Evolutionary conservation across 2,797 vertebrate species (phyloP).

Genomic region (Tinamus major): DNA sequence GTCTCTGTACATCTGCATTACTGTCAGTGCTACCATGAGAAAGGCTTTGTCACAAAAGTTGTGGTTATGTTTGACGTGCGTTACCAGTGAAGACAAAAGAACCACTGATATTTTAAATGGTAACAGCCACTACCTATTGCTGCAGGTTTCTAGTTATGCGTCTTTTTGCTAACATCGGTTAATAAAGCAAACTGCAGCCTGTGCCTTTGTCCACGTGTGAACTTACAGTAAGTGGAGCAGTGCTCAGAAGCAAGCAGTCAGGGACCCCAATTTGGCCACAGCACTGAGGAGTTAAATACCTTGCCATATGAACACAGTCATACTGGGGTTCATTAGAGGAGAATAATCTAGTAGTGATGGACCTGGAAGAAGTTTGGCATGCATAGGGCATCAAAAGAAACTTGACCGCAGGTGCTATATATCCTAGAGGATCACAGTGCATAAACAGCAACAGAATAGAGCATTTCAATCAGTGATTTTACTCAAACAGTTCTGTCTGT

Average conservation of each 20-base stretch:
- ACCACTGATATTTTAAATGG: conserved; percentile 48
- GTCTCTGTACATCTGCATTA: neutral
- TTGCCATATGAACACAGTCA: conserved; percentile 62
- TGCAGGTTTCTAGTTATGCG: conserved; percentile 61
- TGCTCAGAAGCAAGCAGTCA: conserved; percentile 83
- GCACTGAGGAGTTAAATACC: conserved; percentile 60
- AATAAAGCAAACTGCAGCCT: conserved; percentile 61
- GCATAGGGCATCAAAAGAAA: conserved; percentile 69
- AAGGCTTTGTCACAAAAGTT: neutral
- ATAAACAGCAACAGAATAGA: conserved; percentile 43
- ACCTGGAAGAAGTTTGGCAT: conserved; percentile 78
- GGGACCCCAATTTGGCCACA: conserved; percentile 83
- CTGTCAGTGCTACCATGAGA: neutral
- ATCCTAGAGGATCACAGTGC: conserved; percentile 79
- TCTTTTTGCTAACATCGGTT: neutral
- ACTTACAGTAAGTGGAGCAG: conserved; percentile 53
- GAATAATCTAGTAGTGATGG: conserved; percentile 47
- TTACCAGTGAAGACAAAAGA: conserved; percentile 27
- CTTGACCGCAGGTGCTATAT: conserved; percentile 66
- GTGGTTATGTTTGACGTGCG: neutral
- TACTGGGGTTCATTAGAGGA: conserved; percentile 32
- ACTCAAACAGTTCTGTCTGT: conserved; percentile 96
- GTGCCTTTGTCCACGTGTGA: conserved; percentile 72
- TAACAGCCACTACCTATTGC: conserved; percentile 66
- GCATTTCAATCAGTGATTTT: neutral